Evolutionary conservation across 2,113 vertebrate species (phyloP), one percentile per base, ranked within the genome.

Genomic region (Campylomormyrus numenius): DNA sequence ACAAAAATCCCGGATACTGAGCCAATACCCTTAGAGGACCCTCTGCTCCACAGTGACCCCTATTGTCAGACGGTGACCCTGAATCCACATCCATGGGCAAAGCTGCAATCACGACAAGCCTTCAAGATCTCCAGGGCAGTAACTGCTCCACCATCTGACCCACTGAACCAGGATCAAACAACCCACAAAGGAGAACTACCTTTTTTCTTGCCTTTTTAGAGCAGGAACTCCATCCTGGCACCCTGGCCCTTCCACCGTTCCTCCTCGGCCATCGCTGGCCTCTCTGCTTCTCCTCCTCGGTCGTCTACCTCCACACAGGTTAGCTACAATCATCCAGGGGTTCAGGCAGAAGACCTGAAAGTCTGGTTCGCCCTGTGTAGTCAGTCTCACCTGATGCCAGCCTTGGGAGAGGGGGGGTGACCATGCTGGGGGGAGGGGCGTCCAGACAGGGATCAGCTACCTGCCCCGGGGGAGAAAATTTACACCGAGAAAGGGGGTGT

Each of bases 401-500:
- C 62, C n/a, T 11, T 3, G 19, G 31, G 6, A 1, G 46, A 0
- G 62, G 17, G 49, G 52, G 52, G 50, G 74, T 46, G 53, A 8
- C 48, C 31, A 21, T 35, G 86, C 19, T 70, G 77, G 70, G 74
- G 50, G 91, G 88, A 89, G 83, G 42, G 31, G 91, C 94, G 94
- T 93, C 92, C 90, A 92, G 91, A 85, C 93, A 88, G 92, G 93
- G 92, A 92, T 93, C 80, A 91, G 93, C 92, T 90, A 94, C 94
- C 89, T 89, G 93, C 93, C 92, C 85, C 17, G 80, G 89, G 95
- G 95, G 94, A 94, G 95, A 96, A 94, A 95, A 95, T 96, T 96
- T 95, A 96, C 88, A 90, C 89, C 1, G 85, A 31, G 53, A 50
- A 24, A 49, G 42, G 53, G 53, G 50, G 35, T 27, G 27, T 21